Evolutionary conservation across 2,888 invertebrate species (phyloP).

Genomic region (Petrophora chlorosata): DNA sequence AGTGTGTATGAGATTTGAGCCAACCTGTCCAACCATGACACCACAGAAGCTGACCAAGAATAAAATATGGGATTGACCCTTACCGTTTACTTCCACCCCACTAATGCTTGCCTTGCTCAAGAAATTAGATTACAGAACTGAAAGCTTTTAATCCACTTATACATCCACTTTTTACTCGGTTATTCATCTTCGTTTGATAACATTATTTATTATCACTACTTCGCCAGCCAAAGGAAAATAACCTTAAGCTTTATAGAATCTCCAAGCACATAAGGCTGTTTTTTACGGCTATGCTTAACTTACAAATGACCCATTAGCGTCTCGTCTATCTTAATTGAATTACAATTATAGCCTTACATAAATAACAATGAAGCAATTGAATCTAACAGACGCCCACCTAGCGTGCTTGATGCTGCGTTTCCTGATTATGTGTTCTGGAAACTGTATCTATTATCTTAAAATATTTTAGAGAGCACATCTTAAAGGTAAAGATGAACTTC

Average conservation of each 20-base stretch:
- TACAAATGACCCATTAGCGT: conserved; percentile 12
- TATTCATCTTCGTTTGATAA: conserved; percentile 21
- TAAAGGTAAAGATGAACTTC: too few relatives aligned
- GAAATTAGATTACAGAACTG: conserved; percentile 23
- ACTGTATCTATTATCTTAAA: conserved; percentile 23
- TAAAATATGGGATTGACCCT: too few relatives aligned
- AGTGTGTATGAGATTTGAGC: too few relatives aligned
- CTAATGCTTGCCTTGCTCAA: conserved; percentile 6
- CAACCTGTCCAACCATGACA: too few relatives aligned
- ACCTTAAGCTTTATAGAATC: not conserved
- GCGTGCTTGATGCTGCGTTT: conserved; percentile 27
- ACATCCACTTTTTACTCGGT: conserved; percentile 2
- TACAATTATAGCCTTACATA: conserved; percentile 65
- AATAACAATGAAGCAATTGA: conserved; percentile 71
- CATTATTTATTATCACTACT: conserved; percentile 14
- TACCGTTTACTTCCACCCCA: too few relatives aligned
- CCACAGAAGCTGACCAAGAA: too few relatives aligned
- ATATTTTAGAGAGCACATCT: too few relatives aligned
- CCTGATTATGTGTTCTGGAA: conserved; percentile 32
- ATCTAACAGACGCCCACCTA: conserved; percentile 58
- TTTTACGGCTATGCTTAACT: conserved; percentile 10
- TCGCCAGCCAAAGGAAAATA: conserved; percentile 1
- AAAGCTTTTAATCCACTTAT: conserved; percentile 21
- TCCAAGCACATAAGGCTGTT: conserved; percentile 1
- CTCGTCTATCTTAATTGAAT: conserved; percentile 58